Evolutionary conservation across 2,113 vertebrate genomes (phyloP), one percentile per base, ranked within the genome.

Genomic region (Tychaedon coryphoeus): DNA sequence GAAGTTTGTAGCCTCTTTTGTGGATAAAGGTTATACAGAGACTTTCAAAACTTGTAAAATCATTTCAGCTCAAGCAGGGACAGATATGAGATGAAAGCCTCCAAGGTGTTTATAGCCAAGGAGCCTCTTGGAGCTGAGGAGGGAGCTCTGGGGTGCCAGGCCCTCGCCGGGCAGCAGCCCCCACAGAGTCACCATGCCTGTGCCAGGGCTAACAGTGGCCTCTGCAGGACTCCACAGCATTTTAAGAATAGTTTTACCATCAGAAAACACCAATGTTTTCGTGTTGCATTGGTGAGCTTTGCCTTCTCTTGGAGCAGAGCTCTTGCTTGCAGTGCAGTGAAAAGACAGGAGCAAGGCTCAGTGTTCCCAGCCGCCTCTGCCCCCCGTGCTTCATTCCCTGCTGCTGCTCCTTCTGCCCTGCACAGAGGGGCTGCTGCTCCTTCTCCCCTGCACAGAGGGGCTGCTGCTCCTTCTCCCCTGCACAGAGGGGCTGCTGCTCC

Each of bases 111-210:
- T 53, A 1, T 22, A 51, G 28, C 20, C 82, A 34, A 58, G 2
- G 40, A 73, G 16, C 7, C 8, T 43, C 28, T 43, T 40, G 33
- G 45, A 54, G 28, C 22, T 3, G 8, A 57, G 0, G 1, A 43
- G 22, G 53, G 42, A 75, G 20, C 56, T 54, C 0, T 2, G 11
- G 6, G 33, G 7, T 62, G 28, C 48, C 57, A 36, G 75, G 33
- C 7, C 19, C 34, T n/a, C 0, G 0, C 22, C 34, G 20, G 40
- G 40, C 34, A 53, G 34, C 50, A 87, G 77, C 12, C 16, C 62
- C 19, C 1, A 1, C 47, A 79, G 36, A 71, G 61, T 16, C 45
- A 43, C 31, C 20, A 4, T 1, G 3, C 16, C 1, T 0, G 2
- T 54, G 25, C 14, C 57, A 45, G 34, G 20, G 34, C 53, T 12